Evolutionary conservation across 23 tunicate species (phyloP).

Genomic region (Trididemnum nubilum): DNA sequence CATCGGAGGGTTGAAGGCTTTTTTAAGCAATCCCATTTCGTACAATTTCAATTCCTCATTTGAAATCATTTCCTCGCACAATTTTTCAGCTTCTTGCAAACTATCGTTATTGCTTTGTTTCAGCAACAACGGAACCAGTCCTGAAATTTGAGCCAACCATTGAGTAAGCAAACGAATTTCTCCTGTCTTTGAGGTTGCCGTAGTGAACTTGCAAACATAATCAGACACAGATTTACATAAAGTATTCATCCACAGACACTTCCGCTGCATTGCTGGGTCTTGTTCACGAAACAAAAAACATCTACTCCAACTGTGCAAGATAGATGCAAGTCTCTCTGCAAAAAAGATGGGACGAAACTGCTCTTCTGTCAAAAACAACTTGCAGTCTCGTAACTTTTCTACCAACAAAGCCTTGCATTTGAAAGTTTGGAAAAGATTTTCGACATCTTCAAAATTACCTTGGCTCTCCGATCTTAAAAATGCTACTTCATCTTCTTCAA

Average conservation of each 20-base stretch:
- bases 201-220: too few species aligned
- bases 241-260: too few species aligned
- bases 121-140: background rate
- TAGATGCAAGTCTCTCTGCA: constrained; percentile 31
- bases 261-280: too few species aligned
- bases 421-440: background rate
- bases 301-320: constrained; percentile 22
- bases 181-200: too few species aligned
- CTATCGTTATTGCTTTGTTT: background rate
- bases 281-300: background rate
- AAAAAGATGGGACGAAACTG: background rate
- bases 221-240: too few species aligned
- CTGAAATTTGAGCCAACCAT: background rate
- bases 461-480: too few species aligned
- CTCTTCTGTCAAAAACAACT: constrained; percentile 5
- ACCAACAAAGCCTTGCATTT: background rate
- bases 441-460: background rate
- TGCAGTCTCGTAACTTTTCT: background rate
- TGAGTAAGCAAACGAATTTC: constrained; percentile 10
- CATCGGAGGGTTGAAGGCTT: background rate
- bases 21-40: constrained; percentile 38
- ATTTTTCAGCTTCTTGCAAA: background rate
- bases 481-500: background rate
- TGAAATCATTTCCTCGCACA: background rate
- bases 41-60: background rate